Evolutionary conservation across 2,797 vertebrate genomes (phyloP).

Genomic region (Avahi laniger): DNA sequence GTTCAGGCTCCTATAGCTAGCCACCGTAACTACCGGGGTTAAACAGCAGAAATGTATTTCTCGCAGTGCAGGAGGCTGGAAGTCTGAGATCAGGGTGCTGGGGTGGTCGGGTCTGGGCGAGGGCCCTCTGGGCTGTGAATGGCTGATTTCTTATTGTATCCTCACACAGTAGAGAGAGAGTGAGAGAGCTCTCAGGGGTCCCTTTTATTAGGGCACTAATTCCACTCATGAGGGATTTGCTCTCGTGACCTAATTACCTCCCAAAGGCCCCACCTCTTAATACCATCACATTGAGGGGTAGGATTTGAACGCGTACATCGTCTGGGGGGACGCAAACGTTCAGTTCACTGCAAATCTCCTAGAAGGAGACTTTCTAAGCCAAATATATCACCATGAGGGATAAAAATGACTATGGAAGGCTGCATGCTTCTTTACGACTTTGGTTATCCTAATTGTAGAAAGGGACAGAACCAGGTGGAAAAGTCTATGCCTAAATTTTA

Average conservation of each 20-base stretch:
- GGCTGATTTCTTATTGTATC: background rate
- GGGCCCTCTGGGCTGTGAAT: no score
- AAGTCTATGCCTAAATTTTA: background rate
- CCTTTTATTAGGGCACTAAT: background rate
- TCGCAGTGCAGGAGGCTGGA: background rate
- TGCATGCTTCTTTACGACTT: background rate
- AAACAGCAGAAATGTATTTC: background rate
- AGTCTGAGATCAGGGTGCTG: background rate
- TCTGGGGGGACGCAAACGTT: background rate
- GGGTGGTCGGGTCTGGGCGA: background rate
- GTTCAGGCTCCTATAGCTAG: background rate
- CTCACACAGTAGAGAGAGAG: background rate
- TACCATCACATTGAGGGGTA: background rate
- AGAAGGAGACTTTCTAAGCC: background rate
- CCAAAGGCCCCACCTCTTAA: background rate
- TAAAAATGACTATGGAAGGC: accelerated
- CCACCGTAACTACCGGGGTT: background rate
- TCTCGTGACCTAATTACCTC: background rate
- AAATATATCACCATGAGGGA: background rate
- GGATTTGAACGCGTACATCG: background rate
- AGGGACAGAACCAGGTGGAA: background rate
- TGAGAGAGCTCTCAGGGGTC: background rate
- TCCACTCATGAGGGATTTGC: accelerated
- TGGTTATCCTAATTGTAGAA: background rate
- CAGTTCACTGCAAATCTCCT: background rate